Evolutionary conservation across 2,797 vertebrate species (phyloP), one percentile per base, ranked within the genome.

Genomic region (Valencia hispanica): DNA sequence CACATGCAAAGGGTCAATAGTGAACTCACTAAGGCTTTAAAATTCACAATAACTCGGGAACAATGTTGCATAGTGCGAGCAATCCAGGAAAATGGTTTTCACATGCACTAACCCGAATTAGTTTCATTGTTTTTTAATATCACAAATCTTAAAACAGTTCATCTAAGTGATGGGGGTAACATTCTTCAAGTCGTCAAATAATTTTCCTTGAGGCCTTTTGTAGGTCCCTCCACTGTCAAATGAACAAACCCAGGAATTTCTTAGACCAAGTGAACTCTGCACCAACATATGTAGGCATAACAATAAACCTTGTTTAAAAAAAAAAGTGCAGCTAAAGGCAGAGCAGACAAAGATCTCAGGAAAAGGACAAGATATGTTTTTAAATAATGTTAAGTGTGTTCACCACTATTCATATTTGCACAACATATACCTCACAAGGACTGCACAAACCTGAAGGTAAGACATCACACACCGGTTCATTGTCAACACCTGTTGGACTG

Each of bases 21-120:
- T 68, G 43, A 68, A 47, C n/a, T 14, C 25, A 68, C 41, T 27
- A 47, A 27, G 15, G 27, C n/a, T 47, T 68, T 45, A 68, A 47
- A 70, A 50, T 50, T 34, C 48, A 32, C 20, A 12, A 12, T 5
- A 48, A 50, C 45, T 32, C 34, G 32, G 32, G 18, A 34, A 50
- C 30, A 30, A 70, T 70, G 27, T 70, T 32, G 47, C 47, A 50
- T 32, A 47, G 45, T 48, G 1, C 32, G 30, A 18, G 75, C 65
- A 71, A 66, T 77, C 15, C 77, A 72, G 68, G 27, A 50, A 15
- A 53, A 57, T 10, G 34, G 14, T 17, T n/a, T 47, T 32, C 7
- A 27, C 32, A 36, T 22, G 30, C 18, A 63, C 8, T 25, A 41
- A 41, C 20, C 0, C n/a, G 4, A 66, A 14, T 8, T 27, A 0